phyloP scores from a whole-genome alignment of 2,113 vertebrate genomes.

The Siniperca chuatsi region DNA sequence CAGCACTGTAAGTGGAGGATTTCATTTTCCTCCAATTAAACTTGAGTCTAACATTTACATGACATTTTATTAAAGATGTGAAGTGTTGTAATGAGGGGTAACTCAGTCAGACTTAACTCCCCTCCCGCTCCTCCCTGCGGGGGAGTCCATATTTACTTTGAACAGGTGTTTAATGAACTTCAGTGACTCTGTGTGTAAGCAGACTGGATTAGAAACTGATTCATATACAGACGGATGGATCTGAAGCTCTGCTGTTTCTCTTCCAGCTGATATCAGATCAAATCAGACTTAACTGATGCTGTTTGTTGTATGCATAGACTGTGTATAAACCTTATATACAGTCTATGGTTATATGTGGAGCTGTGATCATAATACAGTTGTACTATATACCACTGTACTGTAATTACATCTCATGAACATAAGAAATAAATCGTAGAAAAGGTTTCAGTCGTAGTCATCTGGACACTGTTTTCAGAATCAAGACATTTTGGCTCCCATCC shows the following conservation, averaged over 20 bases:
- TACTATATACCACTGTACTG: no score
- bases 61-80: conserved; percentile 26
- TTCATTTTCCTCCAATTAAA: conserved; percentile 27
- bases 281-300: neutral
- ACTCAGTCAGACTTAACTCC: neutral
- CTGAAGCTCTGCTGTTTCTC: neutral
- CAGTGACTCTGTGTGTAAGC: neutral
- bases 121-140: neutral
- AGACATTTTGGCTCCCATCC: no score
- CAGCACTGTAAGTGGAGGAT: conserved; percentile 7
- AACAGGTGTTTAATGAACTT: conserved; percentile 42
- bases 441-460: no score
- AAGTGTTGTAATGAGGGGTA: conserved; percentile 32
- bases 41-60: neutral
- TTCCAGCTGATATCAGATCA: neutral
- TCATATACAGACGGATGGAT: neutral
- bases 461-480: no score
- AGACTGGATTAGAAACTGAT: conserved; percentile 30
- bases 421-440: no score
- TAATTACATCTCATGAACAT: no score
- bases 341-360: neutral
- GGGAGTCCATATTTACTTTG: conserved; percentile 7
- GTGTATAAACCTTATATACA: no score
- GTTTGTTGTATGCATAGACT: no score
- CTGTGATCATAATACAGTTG: neutral